A percentile compares a stretch with the other conserved stretches of the same genome.
Conservation (phyloP, 1,140 invertebrate species). For the Drosophila auraria region DNA sequence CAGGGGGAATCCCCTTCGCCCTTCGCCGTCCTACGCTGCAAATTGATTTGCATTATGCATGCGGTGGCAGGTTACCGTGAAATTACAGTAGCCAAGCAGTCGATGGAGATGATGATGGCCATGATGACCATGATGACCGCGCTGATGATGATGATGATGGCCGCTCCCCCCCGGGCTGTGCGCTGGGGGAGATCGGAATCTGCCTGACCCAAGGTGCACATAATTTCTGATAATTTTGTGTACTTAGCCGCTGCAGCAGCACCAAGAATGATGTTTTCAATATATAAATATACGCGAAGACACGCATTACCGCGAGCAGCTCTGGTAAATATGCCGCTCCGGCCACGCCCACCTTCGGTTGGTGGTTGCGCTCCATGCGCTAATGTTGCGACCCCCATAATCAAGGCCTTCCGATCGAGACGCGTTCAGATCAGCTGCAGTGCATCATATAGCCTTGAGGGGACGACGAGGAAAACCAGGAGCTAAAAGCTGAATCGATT, state of each 20-base stretch:
- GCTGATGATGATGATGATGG: constrained; percentile 37
- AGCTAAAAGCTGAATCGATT: constrained; percentile 5
- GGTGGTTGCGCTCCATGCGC: constrained; percentile 36
- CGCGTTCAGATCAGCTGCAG: constrained; percentile 40
- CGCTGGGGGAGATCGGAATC: constrained; percentile 60
- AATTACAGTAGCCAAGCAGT: constrained; percentile 65
- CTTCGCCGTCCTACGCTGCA: constrained; percentile 25
- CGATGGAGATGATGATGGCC: constrained; percentile 35
- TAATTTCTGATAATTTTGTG: constrained; percentile 83
- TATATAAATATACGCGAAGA: constrained; percentile 47
- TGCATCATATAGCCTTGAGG: constrained; percentile 16
- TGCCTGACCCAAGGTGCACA: constrained; percentile 69
- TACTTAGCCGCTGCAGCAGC: constrained; percentile 67
- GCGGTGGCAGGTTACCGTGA: constrained; percentile 74
- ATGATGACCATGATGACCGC: constrained; percentile 24
- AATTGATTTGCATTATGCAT: constrained; percentile 79
- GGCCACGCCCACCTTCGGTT: constrained; percentile 27
- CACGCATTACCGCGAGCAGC: constrained; percentile 48
- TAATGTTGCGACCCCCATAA: constrained; percentile 67
- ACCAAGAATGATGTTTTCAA: constrained; percentile 54
- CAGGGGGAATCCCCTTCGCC: constrained; percentile 4
- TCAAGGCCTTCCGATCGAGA: constrained; percentile 37
- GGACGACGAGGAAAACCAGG: neutral
- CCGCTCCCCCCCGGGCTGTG: constrained; percentile 33
- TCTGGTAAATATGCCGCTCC: constrained; percentile 48